Conservation (phyloP, 1,140 invertebrate genomes). For the Rhagoletis pomonella region DNA sequence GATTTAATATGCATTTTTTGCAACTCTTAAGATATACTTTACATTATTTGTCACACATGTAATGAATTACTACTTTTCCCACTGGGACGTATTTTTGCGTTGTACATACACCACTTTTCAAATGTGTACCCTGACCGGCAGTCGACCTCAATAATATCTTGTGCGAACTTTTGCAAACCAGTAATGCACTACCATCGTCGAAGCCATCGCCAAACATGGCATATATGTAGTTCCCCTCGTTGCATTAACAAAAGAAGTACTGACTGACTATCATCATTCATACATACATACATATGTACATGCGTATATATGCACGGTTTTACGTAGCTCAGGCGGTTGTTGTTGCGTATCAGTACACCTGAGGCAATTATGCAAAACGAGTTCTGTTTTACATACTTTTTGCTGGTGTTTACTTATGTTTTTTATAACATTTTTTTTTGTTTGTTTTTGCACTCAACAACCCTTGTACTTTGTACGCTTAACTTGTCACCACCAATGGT, state of each 20-base stretch:
- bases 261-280: too few species aligned
- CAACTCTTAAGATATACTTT: too few species aligned
- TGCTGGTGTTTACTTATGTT: not conserved
- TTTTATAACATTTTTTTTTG: not conserved
- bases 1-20: too few species aligned
- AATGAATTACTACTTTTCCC: too few species aligned
- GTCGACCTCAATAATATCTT: conserved; percentile 25
- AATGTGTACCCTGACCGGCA: not conserved
- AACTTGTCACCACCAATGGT: not conserved
- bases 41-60: too few species aligned
- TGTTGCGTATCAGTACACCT: not conserved
- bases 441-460: conserved; percentile 1
- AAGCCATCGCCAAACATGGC: not conserved
- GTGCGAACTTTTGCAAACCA: not conserved
- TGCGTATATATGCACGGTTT: too few species aligned
- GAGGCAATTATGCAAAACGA: conserved; percentile 1
- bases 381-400: not conserved
- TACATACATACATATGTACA: too few species aligned
- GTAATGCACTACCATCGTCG: not conserved
- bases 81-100: too few species aligned
- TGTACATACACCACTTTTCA: not conserved
- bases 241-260: too few species aligned
- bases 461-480: conserved; percentile 22
- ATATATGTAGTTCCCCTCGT: too few species aligned
- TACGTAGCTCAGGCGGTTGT: not conserved